Evolutionary conservation across 2,113 vertebrate species (phyloP), one percentile per base, ranked within the genome.

Genomic region (Thalassoma bifasciatum): DNA sequence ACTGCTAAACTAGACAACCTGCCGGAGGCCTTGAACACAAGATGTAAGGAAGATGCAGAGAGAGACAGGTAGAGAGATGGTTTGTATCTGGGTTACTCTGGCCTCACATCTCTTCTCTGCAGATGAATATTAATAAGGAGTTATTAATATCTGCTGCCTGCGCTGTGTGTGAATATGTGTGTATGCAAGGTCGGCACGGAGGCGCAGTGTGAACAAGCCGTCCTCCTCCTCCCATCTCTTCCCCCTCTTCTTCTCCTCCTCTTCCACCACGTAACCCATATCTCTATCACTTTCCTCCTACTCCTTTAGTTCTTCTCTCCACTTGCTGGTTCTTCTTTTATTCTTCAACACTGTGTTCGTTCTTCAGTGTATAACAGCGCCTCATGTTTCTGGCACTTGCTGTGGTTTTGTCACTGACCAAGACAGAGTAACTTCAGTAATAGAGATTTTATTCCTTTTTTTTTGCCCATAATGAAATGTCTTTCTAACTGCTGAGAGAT

Each of bases 91-190:
- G 92, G 90, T 91, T 93, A 90, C 89, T 83, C 87, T 69, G 86
- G 82, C 81, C 88, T 90, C 88, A 86, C 86, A 91, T 92, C 90
- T 82, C 86, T 89, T 84, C 85, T 81, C 91, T 92, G 88, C 88
- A 90, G 90, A 91, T 91, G 90, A 93, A 93, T 92, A 93, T 93
- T 93, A 92, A 92, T 91, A 85, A 86, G 87, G 67, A 77, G 92
- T 91, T 93, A 92, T 93, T 93, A 92, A 92, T 92, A 92, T 90
- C 92, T 86, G 82, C 81, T 86, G 87, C 86, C 79, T 90, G 85
- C 72, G 36, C 86, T 61, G 67, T 69, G 79, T 66, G 66, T 83
- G 75, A 75, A 58, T 75, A 51, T 77, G 68, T 76, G 81, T 80
- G 76, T 77, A 66, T 77, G 81, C 59, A 46, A 80, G 85, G 84